Conservation (phyloP, 2,797 vertebrate genomes). For the Crocidura indochinensis region DNA sequence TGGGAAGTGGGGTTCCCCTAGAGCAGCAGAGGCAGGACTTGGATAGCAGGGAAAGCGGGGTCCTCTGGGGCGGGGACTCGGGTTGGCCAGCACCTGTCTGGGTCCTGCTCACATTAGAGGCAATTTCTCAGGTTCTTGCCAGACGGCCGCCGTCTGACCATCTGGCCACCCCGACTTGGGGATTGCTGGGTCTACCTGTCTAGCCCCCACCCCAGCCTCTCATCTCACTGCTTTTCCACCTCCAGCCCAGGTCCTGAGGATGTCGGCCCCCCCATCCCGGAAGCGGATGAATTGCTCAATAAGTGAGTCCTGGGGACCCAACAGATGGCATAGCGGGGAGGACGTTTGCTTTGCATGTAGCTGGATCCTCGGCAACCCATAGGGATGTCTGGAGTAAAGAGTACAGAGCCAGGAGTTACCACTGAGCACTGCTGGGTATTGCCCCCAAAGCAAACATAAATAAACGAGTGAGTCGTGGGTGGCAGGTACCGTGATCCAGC, state of each 20-base stretch:
- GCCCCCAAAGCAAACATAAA: too few relatives aligned
- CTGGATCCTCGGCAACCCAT: too few relatives aligned
- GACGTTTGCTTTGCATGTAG: too few relatives aligned
- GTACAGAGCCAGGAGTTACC: too few relatives aligned
- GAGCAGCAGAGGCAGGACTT: neutral
- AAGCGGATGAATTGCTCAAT: conserved; percentile 97
- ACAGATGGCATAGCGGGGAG: too few relatives aligned
- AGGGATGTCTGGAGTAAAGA: too few relatives aligned
- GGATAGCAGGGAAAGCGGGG: neutral
- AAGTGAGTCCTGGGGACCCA: conserved; percentile 92
- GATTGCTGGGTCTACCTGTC: neutral
- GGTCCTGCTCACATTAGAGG: neutral
- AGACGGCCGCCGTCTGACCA: too few relatives aligned
- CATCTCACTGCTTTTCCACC: conserved; percentile 47
- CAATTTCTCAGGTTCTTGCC: neutral
- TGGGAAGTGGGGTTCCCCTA: neutral
- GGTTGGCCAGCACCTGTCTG: too few relatives aligned
- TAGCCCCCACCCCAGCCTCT: neutral
- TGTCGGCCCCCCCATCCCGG: conserved; percentile 94
- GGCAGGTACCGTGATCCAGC: neutral
- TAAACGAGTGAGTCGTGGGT: conserved; percentile 89
- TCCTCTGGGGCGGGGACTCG: neutral
- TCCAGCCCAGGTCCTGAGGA: conserved; percentile 92
- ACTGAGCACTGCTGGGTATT: too few relatives aligned
- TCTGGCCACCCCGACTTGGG: neutral